Conservation (phyloP, 2,113 vertebrate species). For the Platysternon megacephalum region DNA sequence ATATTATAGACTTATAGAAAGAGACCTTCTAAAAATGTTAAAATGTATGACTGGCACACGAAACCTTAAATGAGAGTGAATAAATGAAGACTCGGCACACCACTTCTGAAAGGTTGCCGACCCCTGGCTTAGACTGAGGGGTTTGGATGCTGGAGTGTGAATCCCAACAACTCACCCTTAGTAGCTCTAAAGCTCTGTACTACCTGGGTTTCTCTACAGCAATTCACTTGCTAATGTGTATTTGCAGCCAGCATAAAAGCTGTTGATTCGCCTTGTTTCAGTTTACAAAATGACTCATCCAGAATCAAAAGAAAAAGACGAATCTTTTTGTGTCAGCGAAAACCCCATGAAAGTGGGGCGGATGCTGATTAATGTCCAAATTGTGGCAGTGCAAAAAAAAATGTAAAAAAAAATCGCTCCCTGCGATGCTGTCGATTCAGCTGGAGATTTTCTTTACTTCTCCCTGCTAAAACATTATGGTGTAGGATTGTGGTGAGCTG, state of each 20-base stretch:
- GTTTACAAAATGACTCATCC: not conserved
- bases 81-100: no score
- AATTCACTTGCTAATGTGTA: not conserved
- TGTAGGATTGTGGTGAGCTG: not conserved
- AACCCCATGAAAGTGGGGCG: not conserved
- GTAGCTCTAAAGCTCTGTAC: not conserved
- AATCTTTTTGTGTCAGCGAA: not conserved
- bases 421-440: accelerated
- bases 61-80: no score
- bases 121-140: not conserved
- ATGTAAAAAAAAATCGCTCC: not conserved
- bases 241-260: not conserved
- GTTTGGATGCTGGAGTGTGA: not conserved
- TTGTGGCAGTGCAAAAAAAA: not conserved
- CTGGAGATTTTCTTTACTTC: not conserved
- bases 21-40: no score
- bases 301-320: not conserved
- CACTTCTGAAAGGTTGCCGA: no score
- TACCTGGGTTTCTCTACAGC: not conserved
- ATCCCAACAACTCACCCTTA: not conserved
- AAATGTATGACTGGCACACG: no score
- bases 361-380: not conserved
- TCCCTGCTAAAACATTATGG: accelerated
- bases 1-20: no score
- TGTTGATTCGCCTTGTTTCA: not conserved